Evolutionary conservation across 2,113 vertebrate species (phyloP).

Genomic region (Pteronura brasiliensis): DNA sequence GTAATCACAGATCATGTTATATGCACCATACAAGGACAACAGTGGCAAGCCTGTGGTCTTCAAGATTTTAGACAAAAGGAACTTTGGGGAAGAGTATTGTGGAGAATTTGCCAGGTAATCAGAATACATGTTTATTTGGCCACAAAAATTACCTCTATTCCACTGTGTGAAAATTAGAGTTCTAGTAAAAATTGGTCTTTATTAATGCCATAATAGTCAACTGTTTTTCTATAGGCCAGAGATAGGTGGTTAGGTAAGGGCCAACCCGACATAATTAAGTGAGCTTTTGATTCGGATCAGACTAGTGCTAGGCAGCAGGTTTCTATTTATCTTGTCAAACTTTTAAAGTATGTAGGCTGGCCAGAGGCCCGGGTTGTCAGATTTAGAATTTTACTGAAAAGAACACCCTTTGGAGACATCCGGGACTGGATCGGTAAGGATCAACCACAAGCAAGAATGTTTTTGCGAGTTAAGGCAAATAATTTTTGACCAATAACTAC

Average conservation of each 20-base stretch:
- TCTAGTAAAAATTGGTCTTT: not conserved
- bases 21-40: not conserved
- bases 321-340: conserved; percentile 51
- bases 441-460: not conserved
- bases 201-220: not conserved
- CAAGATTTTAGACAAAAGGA: conserved; percentile 20
- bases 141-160: not conserved
- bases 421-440: conserved; percentile 29
- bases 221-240: not conserved
- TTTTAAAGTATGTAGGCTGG: conserved; percentile 46
- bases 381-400: conserved; percentile 51
- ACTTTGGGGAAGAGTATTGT: not conserved
- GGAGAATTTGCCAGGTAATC: not conserved
- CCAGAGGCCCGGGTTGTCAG: conserved; percentile 35
- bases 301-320: not conserved
- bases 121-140: not conserved
- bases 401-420: conserved; percentile 26
- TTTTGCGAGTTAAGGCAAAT: conserved; percentile 34
- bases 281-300: not conserved
- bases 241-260: not conserved
- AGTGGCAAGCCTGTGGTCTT: not conserved
- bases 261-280: conserved; percentile 1
- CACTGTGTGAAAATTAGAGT: conserved; percentile 7
- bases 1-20: not conserved
- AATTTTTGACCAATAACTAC: conserved; percentile 18